Percentiles rank a stretch among this genome's conserved stretches.
Conservation (phyloP, 1,140 invertebrate genomes). For the Drosophila ogumai region DNA sequence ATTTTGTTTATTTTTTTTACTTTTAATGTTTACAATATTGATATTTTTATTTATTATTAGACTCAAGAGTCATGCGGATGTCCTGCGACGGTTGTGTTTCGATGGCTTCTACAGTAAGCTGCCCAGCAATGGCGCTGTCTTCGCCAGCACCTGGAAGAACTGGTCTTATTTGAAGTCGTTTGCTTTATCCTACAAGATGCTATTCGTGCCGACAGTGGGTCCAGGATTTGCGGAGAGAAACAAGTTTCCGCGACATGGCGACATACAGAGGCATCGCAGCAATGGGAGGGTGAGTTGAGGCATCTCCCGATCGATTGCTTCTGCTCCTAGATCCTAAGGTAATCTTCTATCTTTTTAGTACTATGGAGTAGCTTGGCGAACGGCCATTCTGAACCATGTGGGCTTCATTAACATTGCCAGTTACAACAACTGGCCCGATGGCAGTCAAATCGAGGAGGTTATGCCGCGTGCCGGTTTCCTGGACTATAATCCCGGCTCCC, state of each 20-base stretch:
- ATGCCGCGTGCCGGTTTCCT: constrained; percentile 86
- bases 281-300: constrained; percentile 85
- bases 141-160: constrained; percentile 88
- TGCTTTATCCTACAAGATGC: constrained; percentile 86
- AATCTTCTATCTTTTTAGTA: constrained; percentile 70
- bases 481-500: constrained; percentile 87
- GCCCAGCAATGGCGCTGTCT: constrained; percentile 87
- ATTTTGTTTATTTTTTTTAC: too few species aligned
- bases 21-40: too few species aligned
- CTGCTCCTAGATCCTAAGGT: not conserved
- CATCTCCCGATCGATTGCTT: not conserved
- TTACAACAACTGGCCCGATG: constrained; percentile 88
- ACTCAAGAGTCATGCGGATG: constrained; percentile 80
- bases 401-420: constrained; percentile 87
- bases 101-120: constrained; percentile 89
- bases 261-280: constrained; percentile 86
- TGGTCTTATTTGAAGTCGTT: constrained; percentile 87
- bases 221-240: constrained; percentile 87
- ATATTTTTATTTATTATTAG: constrained; percentile 28
- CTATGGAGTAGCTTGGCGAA: constrained; percentile 87
- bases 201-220: constrained; percentile 87
- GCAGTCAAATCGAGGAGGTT: constrained; percentile 88
- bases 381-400: constrained; percentile 86
- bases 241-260: constrained; percentile 86
- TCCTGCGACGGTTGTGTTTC: constrained; percentile 86